Evolutionary conservation across 2,113 vertebrate species (phyloP).

Genomic region (Elgaria multicarinata): DNA sequence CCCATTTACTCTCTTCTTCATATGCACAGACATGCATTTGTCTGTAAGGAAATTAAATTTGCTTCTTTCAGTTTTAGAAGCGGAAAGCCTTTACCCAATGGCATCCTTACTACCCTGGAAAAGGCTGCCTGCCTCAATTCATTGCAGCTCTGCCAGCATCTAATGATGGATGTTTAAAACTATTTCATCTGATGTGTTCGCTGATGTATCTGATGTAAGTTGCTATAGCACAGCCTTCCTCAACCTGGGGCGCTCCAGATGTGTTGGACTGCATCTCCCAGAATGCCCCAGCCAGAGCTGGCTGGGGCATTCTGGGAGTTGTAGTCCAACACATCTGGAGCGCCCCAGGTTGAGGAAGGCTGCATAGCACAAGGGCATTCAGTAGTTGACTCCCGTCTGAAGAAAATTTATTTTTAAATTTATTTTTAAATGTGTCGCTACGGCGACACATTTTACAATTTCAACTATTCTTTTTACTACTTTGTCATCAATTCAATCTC

Average conservation of each 20-base stretch:
- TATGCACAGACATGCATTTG: neutral
- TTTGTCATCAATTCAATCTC: neutral
- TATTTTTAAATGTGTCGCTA: neutral
- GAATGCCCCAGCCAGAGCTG: too few relatives aligned
- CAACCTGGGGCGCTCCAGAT: too few relatives aligned
- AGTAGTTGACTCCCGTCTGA: neutral
- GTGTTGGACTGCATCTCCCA: too few relatives aligned
- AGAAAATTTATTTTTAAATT: neutral
- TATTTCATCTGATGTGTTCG: neutral
- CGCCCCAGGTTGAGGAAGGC: too few relatives aligned
- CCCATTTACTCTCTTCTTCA: constrained; percentile 16
- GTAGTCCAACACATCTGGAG: too few relatives aligned
- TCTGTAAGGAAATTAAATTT: constrained; percentile 14
- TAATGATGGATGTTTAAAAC: neutral
- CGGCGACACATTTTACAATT: neutral
- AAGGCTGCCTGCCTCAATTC: neutral
- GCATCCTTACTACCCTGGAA: neutral
- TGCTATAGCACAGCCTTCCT: too few relatives aligned
- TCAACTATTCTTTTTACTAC: neutral
- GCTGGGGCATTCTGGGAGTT: too few relatives aligned
- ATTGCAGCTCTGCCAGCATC: accelerated
- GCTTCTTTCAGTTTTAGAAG: accelerated
- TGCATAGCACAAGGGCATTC: neutral
- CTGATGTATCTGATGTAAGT: constrained; percentile 1
- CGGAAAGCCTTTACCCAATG: neutral